phyloP scores from a whole-genome alignment of 2,797 vertebrate species.

The Periparus ater region DNA sequence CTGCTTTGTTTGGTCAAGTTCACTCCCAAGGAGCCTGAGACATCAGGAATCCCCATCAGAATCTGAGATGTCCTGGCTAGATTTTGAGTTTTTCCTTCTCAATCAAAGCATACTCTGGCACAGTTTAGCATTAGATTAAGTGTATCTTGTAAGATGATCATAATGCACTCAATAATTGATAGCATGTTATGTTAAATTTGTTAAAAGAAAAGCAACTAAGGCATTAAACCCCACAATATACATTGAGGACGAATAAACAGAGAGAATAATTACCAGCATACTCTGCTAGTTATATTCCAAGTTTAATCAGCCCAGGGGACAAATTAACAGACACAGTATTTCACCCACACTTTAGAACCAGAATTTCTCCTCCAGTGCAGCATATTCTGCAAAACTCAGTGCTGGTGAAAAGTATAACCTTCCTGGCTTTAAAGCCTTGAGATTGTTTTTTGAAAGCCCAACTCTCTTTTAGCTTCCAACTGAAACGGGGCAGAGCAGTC shows the following conservation, averaged over 20 bases:
- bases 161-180: background rate
- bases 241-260: background rate
- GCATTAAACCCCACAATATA: background rate
- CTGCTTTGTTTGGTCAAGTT: background rate
- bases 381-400: background rate
- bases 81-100: background rate
- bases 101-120: background rate
- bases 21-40: background rate
- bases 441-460: background rate
- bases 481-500: background rate
- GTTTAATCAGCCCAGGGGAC: background rate
- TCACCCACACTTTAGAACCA: background rate
- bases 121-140: background rate
- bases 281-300: background rate
- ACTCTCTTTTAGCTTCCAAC: background rate
- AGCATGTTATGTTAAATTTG: background rate
- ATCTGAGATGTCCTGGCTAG: background rate
- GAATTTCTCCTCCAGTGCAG: background rate
- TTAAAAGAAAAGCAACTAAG: background rate
- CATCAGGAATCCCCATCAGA: background rate
- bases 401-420: background rate
- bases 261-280: background rate
- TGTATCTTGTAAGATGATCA: background rate
- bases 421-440: background rate
- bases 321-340: background rate